Percentiles rank a stretch among this genome's conserved stretches.
phyloP scores from a whole-genome alignment of 2,888 invertebrate species.

The Fragum fragum region DNA sequence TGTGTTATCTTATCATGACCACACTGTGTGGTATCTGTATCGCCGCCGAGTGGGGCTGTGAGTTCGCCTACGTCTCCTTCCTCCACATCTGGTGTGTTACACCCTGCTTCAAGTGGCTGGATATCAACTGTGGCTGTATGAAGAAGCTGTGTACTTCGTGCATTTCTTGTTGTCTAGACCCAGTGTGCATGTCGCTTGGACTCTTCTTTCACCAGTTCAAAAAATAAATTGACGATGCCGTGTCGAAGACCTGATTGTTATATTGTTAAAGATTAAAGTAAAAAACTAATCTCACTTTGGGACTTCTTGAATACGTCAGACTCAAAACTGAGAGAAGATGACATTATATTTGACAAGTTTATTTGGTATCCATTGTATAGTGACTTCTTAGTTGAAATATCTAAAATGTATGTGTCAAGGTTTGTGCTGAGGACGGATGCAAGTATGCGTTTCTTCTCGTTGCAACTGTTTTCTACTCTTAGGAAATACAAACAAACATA shows the following conservation, averaged over 20 bases:
- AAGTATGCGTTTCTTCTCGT: no score
- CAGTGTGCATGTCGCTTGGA: conserved; percentile 64
- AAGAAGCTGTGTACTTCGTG: conserved; percentile 68
- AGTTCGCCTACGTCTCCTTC: conserved; percentile 88
- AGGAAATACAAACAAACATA: no score
- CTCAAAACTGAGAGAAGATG: no score
- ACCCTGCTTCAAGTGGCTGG: conserved; percentile 90
- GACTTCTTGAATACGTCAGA: no score
- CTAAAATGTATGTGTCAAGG: no score
- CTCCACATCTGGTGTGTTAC: conserved; percentile 92
- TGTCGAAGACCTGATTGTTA: background rate
- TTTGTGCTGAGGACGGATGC: no score
- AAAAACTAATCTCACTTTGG: no score
- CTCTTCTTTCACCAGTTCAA: conserved; percentile 62
- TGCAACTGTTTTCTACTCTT: no score
- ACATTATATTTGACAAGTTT: no score
- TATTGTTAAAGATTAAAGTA: conserved; percentile 11
- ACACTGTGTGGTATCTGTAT: conserved; percentile 90
- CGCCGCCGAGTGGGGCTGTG: conserved; percentile 89
- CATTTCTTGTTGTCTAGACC: conserved; percentile 64
- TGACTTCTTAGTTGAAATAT: no score
- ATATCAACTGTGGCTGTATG: conserved; percentile 88
- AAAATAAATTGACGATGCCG: conserved; percentile 25
- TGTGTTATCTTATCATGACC: conserved; percentile 91
- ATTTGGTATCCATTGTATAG: no score